Evolutionary conservation across 2,888 invertebrate species (phyloP), one percentile per base, ranked within the genome.

Genomic region (Cephus runcator): DNA sequence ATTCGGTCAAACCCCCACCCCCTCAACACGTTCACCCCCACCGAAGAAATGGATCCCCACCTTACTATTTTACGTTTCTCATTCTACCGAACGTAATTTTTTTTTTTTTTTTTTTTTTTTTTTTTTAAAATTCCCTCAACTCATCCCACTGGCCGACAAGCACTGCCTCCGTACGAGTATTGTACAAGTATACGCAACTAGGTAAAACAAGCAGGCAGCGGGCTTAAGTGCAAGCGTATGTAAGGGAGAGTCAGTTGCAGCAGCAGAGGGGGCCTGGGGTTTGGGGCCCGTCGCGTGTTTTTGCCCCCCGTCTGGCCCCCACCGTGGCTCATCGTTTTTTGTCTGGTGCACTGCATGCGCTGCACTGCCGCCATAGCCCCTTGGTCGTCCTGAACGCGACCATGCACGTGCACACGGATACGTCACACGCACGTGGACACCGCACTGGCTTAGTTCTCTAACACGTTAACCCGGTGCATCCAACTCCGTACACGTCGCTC

Each of bases 261-360:
- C 30, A 79, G 84, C 30, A 79, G 85, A 79, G 82, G 85, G 71
- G 85, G 85, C 83, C 84, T 82, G 81, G 84, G 87, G 86, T 88
- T 87, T 87, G 85, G 86, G 88, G 85, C 87, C 87, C 85, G 86
- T 88, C 87, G 87, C 87, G 86, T 88, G 88, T 88, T 88, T 88
- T 88, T 88, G 88, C 87, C 88, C 88, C 87, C 87, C 87, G 88
- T 88, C 88, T 88, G 88, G 88, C 83, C 87, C 87, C 88, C 87
- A 84, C 86, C 84, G 86, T 82, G 80, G 86, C 84, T 88, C 85
- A 87, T 88, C 88, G 85, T 88, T 88, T 88, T 88, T 88, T 88
- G 88, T 88, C 88, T 88, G 88, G 85, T 85, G 85, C 85, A 84
- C 86, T 85, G 87, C 82, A 81, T 77, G 79, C 76, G 76, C 73